These are phyloP conservation scores for Kryptolebias ocellatus DNA, from an alignment of 2,797 vertebrate genomes.

Conservation along the genomic window DNA sequence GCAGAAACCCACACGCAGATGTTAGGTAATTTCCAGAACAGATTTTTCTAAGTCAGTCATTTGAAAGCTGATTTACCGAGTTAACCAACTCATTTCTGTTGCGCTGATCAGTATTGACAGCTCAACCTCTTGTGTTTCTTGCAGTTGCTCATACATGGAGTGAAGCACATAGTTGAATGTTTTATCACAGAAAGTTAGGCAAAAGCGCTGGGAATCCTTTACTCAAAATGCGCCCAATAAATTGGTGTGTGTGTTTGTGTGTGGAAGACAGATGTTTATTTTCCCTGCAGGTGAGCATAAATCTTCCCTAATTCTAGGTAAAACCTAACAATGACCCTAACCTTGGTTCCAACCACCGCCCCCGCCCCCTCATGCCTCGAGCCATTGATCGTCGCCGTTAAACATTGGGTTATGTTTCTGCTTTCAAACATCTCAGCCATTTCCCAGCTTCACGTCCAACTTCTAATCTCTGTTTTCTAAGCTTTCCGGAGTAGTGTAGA, in stretches of 20 bases:
- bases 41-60: constrained; percentile 34
- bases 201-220: not conserved
- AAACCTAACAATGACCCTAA: constrained; percentile 13
- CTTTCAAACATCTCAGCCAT: not conserved
- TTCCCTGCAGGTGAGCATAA: constrained; percentile 21
- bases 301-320: not conserved
- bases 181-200: not conserved
- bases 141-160: not conserved
- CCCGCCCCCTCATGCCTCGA: not conserved
- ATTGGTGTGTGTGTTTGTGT: not conserved
- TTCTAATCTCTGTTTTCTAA: not conserved
- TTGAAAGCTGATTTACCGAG: constrained; percentile 36
- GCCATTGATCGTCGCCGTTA: constrained; percentile 6
- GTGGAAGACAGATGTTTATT: not conserved
- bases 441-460: too few relatives aligned
- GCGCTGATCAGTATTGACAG: not conserved
- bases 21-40: constrained; percentile 11
- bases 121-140: not conserved
- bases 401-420: not conserved
- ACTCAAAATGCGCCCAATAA: not conserved
- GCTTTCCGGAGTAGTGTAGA: too few relatives aligned
- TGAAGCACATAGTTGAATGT: not conserved
- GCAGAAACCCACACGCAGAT: constrained; percentile 5
- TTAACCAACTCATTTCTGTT: constrained; percentile 6
- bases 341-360: not conserved